Evolutionary conservation across 2,113 vertebrate species (phyloP), one percentile per base, ranked within the genome.

Genomic region (Campylorhamphus procurvoides): DNA sequence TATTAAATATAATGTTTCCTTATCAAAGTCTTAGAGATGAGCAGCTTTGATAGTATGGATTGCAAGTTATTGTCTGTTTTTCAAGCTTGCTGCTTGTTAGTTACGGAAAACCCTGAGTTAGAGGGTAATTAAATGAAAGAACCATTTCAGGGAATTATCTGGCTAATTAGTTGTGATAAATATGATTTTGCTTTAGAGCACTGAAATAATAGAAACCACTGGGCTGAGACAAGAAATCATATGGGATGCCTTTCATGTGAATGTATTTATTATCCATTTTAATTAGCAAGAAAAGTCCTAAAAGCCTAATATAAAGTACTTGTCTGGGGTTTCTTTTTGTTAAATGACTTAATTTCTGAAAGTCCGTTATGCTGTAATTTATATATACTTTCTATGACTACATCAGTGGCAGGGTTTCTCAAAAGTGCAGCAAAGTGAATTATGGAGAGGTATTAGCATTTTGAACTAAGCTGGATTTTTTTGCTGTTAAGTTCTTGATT

Each of bases 91-190:
- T 62, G 74, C 73, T 82, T 84, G 39, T 91, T 94, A 87, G 87
- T 89, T 96, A 93, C 1, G 3, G 84, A 84, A 90, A 74, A 84
- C 50, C 80, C 74, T 31, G 17, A 67, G 56, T 86, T 92, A 81
- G 50, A 92, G 67, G 75, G 88, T 90, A 89, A 91, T 96, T 93
- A 88, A 96, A 97, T 63, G 92, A 94, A 96, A 91, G 55, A 55
- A 87, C 68, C 42, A 81, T 89, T 97, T 93, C 85, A 96, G 90
- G 42, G 74, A 97, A 93, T 96, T 95, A 93, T 87, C 84, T 89
- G 62, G 56, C 81, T 74, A 97, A 81, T 96, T 97, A 96, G 63
- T 86, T 83, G 47, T 87, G 81, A 73, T 94, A 95, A 97, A 94
- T 96, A 95, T 19, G 53, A 64, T 87, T 93, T 96, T 90, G 42